Evolutionary conservation across 2,797 vertebrate genomes (phyloP), one percentile per base, ranked within the genome.

Genomic region (Phoebastria nigripes): DNA sequence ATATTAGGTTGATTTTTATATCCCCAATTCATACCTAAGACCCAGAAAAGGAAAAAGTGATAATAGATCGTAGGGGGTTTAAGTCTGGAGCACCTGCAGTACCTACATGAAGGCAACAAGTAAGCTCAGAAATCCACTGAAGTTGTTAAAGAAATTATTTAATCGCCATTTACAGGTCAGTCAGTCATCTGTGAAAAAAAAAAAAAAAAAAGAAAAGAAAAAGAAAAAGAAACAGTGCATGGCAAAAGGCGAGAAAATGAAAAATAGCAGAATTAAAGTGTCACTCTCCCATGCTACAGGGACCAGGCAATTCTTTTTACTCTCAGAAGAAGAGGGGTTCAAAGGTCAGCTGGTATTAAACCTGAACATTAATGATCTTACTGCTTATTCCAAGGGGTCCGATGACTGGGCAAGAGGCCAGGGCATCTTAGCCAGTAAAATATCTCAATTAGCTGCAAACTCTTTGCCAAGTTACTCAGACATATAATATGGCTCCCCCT

Each of bases 81-180:
- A 91, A 94, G 46, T 90, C 65, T 96, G 56, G 35, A 94, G 22
- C 18, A 88, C 47, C 56, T 72, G 8, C 41, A 72, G n/a, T 71
- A 69, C 42, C 19, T 88, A 74, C 51, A 86, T 12, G 18, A 87
- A 61, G 11, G 55, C 78, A 85, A 63, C 19, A 44, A 96, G 79
- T 97, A 97, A 98, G 92, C 84, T 87, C 97, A 97, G 98, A 97
- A 97, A 91, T 42, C 61, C 81, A 94, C 72, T 95, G 74, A 95
- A 97, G 80, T 98, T 98, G 96, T 98, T 99, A 98, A 98, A 98
- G 95, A 98, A 98, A 98, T 98, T 97, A 98, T 83, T 98, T 98
- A 98, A 98, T 98, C 93, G 95, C 46, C 91, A 96, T 96, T 98
- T 98, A 97, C 74, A 97, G 94, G 94, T 97, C 89, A 98, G 79